phyloP scores from a whole-genome alignment of 2,797 vertebrate species.

The Oryzias sinensis region DNA sequence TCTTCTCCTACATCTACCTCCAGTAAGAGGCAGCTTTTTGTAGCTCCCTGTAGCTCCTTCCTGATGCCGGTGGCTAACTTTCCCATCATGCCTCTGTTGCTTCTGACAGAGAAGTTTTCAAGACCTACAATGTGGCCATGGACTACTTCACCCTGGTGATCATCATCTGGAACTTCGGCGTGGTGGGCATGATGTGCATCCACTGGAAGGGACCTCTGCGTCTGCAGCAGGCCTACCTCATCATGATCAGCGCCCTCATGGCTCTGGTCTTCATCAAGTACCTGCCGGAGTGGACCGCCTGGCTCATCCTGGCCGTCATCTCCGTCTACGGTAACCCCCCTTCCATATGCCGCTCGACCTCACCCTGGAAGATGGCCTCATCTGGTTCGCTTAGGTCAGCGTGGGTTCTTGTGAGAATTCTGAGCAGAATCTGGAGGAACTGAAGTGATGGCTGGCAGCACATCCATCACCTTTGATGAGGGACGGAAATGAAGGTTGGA shows the following conservation, averaged over 20 bases:
- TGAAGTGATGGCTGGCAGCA: too few relatives aligned
- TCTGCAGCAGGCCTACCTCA: conserved; percentile 97
- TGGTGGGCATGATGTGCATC: conserved; percentile 98
- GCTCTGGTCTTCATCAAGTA: conserved; percentile 99
- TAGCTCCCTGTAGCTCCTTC: not conserved
- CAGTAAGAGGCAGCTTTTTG: conserved; percentile 80
- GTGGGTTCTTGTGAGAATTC: too few relatives aligned
- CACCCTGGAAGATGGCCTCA: too few relatives aligned
- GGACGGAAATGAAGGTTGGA: too few relatives aligned
- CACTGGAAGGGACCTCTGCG: conserved; percentile 97
- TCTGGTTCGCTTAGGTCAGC: too few relatives aligned
- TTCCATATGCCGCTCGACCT: not conserved
- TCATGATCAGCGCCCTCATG: conserved; percentile 99
- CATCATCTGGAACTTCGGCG: conserved; percentile 97
- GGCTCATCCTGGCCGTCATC: conserved; percentile 97
- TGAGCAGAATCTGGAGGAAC: too few relatives aligned
- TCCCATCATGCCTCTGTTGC: not conserved
- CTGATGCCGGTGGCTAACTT: not conserved
- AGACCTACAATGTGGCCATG: conserved; percentile 96
- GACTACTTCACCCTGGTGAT: conserved; percentile 92
- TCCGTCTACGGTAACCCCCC: conserved; percentile 91
- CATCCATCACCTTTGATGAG: too few relatives aligned
- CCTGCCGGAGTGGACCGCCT: conserved; percentile 97
- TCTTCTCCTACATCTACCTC: conserved; percentile 98
- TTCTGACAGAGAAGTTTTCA: conserved; percentile 89